A percentile compares a stretch with the other conserved stretches of the same genome.
phyloP scores from a whole-genome alignment of 2,888 invertebrate species.

The Odontothrips loti region DNA sequence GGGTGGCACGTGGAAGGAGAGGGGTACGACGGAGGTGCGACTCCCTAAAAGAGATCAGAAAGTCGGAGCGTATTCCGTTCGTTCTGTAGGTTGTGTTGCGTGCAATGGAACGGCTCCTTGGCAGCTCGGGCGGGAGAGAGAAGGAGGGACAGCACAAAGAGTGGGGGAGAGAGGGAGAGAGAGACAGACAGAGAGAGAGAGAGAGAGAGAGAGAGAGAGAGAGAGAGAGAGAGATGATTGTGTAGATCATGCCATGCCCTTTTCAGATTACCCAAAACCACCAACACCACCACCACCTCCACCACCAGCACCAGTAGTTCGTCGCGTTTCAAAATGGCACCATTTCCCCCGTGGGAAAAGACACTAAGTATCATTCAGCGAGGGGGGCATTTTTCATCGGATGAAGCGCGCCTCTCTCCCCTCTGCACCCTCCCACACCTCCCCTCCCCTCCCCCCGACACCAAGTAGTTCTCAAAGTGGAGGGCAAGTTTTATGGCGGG shows the following conservation, averaged over 20 bases:
- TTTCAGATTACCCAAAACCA: no score
- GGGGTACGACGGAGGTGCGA: no score
- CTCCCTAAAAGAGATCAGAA: no score
- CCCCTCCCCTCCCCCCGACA: not conserved
- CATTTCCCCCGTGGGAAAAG: not conserved
- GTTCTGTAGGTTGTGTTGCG: no score
- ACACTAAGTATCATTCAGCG: not conserved
- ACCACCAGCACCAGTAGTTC: no score
- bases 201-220: slow-evolving; percentile 5
- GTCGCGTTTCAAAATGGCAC: no score
- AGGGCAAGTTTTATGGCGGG: not conserved
- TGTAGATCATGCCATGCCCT: no score
- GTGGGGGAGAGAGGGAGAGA: not conserved
- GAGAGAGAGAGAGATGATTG: not conserved
- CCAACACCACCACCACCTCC: no score
- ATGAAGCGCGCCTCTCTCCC: not conserved
- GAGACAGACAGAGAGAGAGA: not conserved
- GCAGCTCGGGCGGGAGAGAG: not conserved
- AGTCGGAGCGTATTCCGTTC: no score
- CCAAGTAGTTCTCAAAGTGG: not conserved
- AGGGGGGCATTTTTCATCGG: slow-evolving; percentile 8
- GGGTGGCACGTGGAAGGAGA: no score
- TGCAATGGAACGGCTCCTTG: no score
- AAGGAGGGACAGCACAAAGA: not conserved
- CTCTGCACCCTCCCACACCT: not conserved